Evolutionary conservation across 2,888 invertebrate genomes (phyloP).

Genomic region (Apantesis nais): DNA sequence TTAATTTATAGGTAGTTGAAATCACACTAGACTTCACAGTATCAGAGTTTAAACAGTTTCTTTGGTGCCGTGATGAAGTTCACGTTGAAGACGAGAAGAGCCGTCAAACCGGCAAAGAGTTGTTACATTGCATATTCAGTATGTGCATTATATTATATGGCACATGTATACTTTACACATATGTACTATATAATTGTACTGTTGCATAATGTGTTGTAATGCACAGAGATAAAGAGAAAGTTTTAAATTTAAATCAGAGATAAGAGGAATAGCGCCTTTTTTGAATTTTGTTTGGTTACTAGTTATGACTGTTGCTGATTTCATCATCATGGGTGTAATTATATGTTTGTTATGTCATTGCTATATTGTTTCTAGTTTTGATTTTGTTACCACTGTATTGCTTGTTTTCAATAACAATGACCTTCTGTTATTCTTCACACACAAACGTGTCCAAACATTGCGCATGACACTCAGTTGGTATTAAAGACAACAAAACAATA

Average conservation of each 20-base stretch:
- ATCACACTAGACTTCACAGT: background rate
- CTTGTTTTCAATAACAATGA: conserved; percentile 24
- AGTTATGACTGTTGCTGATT: background rate
- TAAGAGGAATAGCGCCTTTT: background rate
- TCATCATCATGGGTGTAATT: background rate
- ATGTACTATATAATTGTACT: background rate
- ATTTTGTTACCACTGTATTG: conserved; percentile 7
- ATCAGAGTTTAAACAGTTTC: background rate
- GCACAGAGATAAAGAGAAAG: background rate
- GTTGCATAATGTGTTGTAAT: background rate
- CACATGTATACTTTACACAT: background rate
- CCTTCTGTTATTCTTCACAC: conserved; percentile 45
- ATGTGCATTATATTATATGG: background rate
- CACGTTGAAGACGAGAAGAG: no score
- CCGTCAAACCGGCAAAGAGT: no score
- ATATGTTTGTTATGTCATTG: background rate
- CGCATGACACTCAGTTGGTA: conserved; percentile 23
- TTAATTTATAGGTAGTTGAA: background rate
- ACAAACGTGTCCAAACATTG: conserved; percentile 27
- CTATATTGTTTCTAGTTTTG: conserved; percentile 7
- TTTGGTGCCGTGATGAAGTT: background rate
- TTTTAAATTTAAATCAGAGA: background rate
- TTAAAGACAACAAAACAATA: conserved; percentile 30
- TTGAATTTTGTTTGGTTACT: background rate
- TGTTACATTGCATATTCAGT: background rate